These are phyloP conservation scores for Dryobates pubescens DNA, from an alignment of 2,797 vertebrate genomes.

Conservation along the genomic window DNA sequence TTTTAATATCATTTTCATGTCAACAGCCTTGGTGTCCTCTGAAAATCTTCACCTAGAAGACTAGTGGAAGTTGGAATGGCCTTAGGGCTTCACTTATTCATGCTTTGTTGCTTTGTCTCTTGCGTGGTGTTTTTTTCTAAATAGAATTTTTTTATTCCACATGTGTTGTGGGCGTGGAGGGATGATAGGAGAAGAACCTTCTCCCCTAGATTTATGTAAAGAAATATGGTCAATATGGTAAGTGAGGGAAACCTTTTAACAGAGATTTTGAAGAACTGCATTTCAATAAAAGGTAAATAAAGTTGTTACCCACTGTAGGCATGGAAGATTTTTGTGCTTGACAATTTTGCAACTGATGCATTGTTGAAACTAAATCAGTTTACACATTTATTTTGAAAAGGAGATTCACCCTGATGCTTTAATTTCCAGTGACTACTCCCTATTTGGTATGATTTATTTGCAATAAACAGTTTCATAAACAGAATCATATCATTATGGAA, in stretches of 20 bases:
- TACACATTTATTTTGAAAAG: background rate
- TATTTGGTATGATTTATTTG: background rate
- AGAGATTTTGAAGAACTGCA: background rate
- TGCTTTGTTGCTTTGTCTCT: background rate
- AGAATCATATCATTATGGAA: background rate
- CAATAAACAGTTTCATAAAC: background rate
- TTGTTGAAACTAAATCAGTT: background rate
- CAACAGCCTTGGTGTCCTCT: background rate
- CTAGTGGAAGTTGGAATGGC: background rate
- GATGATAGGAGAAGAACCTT: background rate
- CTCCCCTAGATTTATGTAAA: background rate
- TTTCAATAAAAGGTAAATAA: background rate
- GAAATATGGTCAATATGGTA: background rate
- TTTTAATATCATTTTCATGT: background rate
- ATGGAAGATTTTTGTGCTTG: background rate
- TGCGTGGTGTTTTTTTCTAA: background rate
- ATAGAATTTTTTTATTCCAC: background rate
- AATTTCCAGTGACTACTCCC: background rate
- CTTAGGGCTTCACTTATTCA: background rate
- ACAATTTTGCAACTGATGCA: background rate
- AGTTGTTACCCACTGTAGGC: background rate
- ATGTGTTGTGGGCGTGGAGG: no score
- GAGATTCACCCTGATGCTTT: background rate
- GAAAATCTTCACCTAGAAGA: background rate
- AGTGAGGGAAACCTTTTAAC: background rate